Base-by-base conservation (phyloP, 2,797 vertebrate genomes). In the Acrocephalus scirpaceus region DNA sequence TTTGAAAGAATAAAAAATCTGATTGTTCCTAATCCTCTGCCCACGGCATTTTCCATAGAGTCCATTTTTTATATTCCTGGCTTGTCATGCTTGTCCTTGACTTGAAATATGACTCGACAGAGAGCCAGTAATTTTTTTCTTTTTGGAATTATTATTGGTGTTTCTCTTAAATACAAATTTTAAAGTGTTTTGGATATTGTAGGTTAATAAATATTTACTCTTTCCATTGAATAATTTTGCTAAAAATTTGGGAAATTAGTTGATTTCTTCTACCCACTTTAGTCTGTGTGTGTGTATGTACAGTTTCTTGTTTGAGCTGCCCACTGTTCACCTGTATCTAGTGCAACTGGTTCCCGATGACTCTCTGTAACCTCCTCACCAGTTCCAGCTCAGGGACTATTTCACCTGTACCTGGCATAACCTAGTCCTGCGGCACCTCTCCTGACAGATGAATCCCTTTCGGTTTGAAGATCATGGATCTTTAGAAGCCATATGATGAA, bases 331-430 rank as follows among this genome's bases (percentile, higher is more conserved):
- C 27, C 30, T 78, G 18, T 36, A 12, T 23, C 30, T 34, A 26
- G 8, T 50, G 22, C 42, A 14, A 11, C 21, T 4, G 1, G 1
- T 54, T 85, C 36, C 47, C 53, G 50, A 0, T 34, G n/a, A 26
- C 16, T 40, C 32, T 74, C 29, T 72, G 32, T 70, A 23, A 71
- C 56, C 48, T 74, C 69, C 54, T 74, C 48, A n/a, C 29, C 9
- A 42, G 7, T 40, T 45, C 74, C 74, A 72, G 29, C 0, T 0
- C 34, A 30, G 26, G 23, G 40, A 19, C 79, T 64, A 23, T 67
- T 90, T 77, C 42, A 64, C 13, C 42, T 57, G 22, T 34, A 16
- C 23, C 38, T 36, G 23, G 40, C 45, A n/a, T 32, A 64, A 22
- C 15, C 20, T 47, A 17, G 26, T 57, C 38, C 82, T 61, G 19